These are phyloP conservation scores for Clinocottus analis DNA, from an alignment of 2,113 vertebrate species.

Conservation along the genomic window DNA sequence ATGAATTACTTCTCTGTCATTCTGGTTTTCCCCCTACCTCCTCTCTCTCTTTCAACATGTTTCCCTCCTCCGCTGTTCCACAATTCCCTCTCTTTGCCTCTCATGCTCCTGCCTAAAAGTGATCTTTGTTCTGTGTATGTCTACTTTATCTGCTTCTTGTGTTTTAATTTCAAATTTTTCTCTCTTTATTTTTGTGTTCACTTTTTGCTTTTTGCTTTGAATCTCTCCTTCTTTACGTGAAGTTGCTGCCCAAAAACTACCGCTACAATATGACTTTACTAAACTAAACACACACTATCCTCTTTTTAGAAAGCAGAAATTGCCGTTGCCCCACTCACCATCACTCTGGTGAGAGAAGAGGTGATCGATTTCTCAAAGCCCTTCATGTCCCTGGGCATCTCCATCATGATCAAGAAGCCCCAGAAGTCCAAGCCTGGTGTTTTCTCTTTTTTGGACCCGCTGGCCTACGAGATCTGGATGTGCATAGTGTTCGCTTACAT, in stretches of 20 bases:
- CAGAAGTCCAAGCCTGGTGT: slow-evolving; percentile 99
- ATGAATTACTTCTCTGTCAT: slow-evolving; percentile 63
- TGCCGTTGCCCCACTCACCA: slow-evolving; percentile 97
- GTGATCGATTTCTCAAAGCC: slow-evolving; percentile 99
- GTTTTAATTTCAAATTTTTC: slow-evolving; percentile 3
- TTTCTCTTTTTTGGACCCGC: slow-evolving; percentile 98
- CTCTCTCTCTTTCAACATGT: slow-evolving; percentile 26
- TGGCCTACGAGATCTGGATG: slow-evolving; percentile 99
- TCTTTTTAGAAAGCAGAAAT: slow-evolving; percentile 95
- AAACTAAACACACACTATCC: neutral
- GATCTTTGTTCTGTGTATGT: slow-evolving; percentile 6
- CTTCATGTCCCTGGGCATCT: slow-evolving; percentile 99
- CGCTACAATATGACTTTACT: neutral
- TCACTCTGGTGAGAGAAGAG: slow-evolving; percentile 98
- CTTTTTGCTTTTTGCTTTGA: neutral
- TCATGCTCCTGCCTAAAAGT: slow-evolving; percentile 1
- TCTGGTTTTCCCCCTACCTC: slow-evolving; percentile 5
- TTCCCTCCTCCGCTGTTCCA: neutral
- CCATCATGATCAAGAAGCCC: slow-evolving; percentile 99
- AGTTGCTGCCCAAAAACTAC: neutral
- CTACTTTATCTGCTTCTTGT: slow-evolving; percentile 7
- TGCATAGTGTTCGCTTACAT: slow-evolving; percentile 99
- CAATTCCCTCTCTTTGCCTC: slow-evolving; percentile 16
- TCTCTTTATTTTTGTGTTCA: slow-evolving; percentile 1
- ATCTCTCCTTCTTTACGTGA: slow-evolving; percentile 8